Percentiles rank a stretch among this genome's conserved stretches.
These are phyloP conservation scores for Mastacembelus armatus DNA, from an alignment of 2,797 vertebrate genomes.

Conservation along the genomic window DNA sequence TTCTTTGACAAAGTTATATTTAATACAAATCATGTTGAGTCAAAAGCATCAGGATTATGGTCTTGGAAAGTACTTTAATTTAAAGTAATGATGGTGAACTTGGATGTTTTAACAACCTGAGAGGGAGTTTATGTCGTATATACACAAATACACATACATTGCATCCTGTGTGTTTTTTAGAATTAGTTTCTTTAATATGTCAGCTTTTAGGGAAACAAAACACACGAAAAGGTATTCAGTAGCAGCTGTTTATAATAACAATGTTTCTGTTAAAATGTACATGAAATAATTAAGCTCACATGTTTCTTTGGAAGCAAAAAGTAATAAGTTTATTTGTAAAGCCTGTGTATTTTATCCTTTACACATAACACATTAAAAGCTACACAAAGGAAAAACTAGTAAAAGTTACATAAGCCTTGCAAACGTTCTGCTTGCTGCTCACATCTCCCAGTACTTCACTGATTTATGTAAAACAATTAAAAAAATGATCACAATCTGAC, in stretches of 20 bases:
- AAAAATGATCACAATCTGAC: background rate
- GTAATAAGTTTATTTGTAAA: background rate
- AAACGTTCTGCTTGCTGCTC: background rate
- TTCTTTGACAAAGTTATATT: background rate
- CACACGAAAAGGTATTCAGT: too few relatives aligned
- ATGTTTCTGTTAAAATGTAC: too few relatives aligned
- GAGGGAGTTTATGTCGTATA: too few relatives aligned
- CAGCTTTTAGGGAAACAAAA: too few relatives aligned
- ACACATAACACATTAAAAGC: background rate
- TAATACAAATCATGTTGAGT: background rate
- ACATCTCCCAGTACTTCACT: background rate
- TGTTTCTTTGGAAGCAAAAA: too few relatives aligned
- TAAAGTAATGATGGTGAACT: background rate
- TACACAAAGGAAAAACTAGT: background rate
- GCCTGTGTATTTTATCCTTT: background rate
- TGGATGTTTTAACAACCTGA: too few relatives aligned
- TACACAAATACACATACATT: too few relatives aligned
- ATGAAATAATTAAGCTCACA: too few relatives aligned
- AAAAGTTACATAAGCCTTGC: background rate
- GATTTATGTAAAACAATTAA: background rate
- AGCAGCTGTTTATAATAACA: too few relatives aligned
- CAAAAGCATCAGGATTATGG: background rate
- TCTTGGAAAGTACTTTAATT: background rate
- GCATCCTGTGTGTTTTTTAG: too few relatives aligned
- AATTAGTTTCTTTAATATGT: too few relatives aligned